Evolutionary conservation across 2,888 invertebrate species (phyloP).

Genomic region (Halictus quadricinctus): DNA sequence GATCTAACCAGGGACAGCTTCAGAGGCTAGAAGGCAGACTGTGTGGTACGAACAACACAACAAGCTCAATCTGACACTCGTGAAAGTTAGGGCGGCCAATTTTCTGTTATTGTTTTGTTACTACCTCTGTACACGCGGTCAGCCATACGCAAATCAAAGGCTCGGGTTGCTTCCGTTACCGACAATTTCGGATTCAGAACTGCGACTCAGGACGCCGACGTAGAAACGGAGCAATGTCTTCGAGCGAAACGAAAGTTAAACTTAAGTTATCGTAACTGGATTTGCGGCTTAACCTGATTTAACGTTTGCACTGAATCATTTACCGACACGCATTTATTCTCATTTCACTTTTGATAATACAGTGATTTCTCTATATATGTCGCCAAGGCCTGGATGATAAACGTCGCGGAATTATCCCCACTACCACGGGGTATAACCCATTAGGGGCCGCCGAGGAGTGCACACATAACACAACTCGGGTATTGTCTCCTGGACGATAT

Average conservation of each 20-base stretch:
- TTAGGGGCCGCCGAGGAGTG: too few species aligned
- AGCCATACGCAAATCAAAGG: conserved; percentile 35
- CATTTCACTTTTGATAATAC: too few species aligned
- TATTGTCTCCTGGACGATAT: too few species aligned
- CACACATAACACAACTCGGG: too few species aligned
- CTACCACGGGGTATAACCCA: too few species aligned
- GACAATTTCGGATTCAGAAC: conserved; percentile 25
- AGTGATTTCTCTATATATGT: too few species aligned
- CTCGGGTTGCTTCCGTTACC: conserved; percentile 3
- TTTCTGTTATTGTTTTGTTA: conserved; percentile 54
- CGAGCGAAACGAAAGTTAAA: conserved; percentile 22
- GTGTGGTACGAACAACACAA: conserved; percentile 35
- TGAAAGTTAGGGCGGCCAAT: conserved; percentile 52
- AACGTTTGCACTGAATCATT: background rate
- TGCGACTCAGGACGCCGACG: background rate
- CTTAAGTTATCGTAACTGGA: conserved; percentile 36
- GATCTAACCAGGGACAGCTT: conserved; percentile 42
- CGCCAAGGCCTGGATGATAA: too few species aligned
- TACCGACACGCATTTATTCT: background rate
- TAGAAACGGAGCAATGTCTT: conserved; percentile 29
- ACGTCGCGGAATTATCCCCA: too few species aligned
- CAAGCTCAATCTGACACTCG: conserved; percentile 27
- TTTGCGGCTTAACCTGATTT: conserved; percentile 9
- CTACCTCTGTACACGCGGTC: conserved; percentile 6
- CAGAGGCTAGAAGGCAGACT: conserved; percentile 43